These are phyloP conservation scores for Schrankia costaestrigalis DNA, from an alignment of 2,888 invertebrate species.

Conservation along the genomic window DNA sequence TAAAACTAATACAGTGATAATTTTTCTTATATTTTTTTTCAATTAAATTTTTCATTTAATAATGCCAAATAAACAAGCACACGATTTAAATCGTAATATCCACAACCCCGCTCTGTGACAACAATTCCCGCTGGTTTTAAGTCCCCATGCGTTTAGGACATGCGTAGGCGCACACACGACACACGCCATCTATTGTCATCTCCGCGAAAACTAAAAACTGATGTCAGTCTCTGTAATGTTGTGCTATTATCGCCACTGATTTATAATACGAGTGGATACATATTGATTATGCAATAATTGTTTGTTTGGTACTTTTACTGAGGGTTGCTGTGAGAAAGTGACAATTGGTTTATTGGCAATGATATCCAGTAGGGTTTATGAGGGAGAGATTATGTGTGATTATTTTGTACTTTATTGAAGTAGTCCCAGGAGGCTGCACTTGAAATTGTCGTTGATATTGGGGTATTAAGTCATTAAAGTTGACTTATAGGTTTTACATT, in stretches of 20 bases:
- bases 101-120: not conserved
- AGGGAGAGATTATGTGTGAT: slow-evolving; percentile 14
- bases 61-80: too few species aligned
- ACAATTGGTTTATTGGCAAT: slow-evolving; percentile 55
- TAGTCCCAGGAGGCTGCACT: too few species aligned
- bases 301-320: slow-evolving; percentile 60
- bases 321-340: slow-evolving; percentile 60
- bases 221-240: slow-evolving; percentile 52
- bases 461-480: too few species aligned
- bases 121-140: slow-evolving; percentile 12
- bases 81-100: too few species aligned
- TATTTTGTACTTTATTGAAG: slow-evolving; percentile 5
- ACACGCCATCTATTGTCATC: slow-evolving; percentile 57
- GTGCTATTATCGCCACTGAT: slow-evolving; percentile 55
- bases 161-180: slow-evolving; percentile 55
- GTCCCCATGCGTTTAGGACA: slow-evolving; percentile 25
- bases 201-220: slow-evolving; percentile 52
- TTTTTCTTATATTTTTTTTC: too few species aligned
- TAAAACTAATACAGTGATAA: too few species aligned
- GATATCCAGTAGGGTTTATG: slow-evolving; percentile 24
- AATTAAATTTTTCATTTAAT: too few species aligned
- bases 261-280: slow-evolving; percentile 69
- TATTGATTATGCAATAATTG: slow-evolving; percentile 74
- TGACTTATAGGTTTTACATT: too few species aligned
- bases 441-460: too few species aligned